These are phyloP conservation scores for Chelonia mydas DNA, from an alignment of 2,797 vertebrate species.

Conservation along the genomic window DNA sequence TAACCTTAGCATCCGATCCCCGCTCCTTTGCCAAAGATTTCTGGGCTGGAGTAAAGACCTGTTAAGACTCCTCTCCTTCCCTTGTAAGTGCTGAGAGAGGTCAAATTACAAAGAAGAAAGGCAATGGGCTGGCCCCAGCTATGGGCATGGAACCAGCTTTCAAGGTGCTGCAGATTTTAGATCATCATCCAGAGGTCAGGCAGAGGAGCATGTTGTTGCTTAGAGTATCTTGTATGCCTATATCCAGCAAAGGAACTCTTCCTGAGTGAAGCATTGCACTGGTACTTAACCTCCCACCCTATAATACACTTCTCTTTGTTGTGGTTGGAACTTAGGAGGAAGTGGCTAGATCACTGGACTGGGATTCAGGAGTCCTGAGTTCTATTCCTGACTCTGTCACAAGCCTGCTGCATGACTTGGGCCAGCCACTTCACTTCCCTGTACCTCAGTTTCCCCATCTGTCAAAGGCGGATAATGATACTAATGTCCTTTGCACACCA, in stretches of 20 bases:
- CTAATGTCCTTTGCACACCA: not conserved
- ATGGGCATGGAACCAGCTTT: not conserved
- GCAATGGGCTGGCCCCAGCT: not conserved
- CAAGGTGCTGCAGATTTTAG: not conserved
- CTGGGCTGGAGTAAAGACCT: not conserved
- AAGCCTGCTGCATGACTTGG: not conserved
- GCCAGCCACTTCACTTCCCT: not conserved
- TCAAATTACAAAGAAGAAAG: not conserved
- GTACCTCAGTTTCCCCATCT: not conserved
- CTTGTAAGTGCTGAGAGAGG: not conserved
- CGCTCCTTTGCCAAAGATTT: not conserved
- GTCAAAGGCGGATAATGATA: not conserved
- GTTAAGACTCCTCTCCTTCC: fast-evolving
- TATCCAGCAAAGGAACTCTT: not conserved
- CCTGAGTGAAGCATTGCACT: not conserved
- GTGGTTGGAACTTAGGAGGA: not conserved
- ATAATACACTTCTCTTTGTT: not conserved
- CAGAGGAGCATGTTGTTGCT: not conserved
- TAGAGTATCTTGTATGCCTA: not conserved
- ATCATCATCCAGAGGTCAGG: not conserved
- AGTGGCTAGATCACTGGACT: not conserved
- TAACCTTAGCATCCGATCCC: not conserved
- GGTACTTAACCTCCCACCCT: not conserved
- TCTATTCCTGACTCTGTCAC: not conserved
- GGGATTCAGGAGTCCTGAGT: not conserved